Percentiles rank a stretch among this genome's conserved stretches.
phyloP scores from a whole-genome alignment of 1,140 invertebrate genomes.

The Drosophila truncata region DNA sequence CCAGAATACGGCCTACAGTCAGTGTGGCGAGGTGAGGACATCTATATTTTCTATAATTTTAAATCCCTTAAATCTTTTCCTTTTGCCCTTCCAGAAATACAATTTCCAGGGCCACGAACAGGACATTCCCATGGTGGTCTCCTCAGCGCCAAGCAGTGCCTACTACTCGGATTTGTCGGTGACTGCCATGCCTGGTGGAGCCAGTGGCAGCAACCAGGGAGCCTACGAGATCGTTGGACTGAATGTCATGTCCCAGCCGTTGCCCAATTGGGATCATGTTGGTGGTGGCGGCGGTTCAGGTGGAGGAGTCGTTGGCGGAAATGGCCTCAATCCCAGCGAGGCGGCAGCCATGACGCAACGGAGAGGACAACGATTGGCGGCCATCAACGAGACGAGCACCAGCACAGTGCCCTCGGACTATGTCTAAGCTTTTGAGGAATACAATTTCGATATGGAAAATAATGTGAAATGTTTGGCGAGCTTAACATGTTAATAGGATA shows the following conservation, averaged over 20 bases:
- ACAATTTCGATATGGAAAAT: conserved; percentile 7
- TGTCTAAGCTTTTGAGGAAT: conserved; percentile 84
- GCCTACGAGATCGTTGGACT: conserved; percentile 87
- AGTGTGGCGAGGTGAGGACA: conserved; percentile 86
- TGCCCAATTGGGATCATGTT: conserved; percentile 83
- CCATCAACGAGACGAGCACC: conserved; percentile 88
- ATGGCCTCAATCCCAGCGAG: conserved; percentile 41
- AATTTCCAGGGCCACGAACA: conserved; percentile 86
- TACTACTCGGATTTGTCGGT: conserved; percentile 90
- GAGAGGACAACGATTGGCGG: conserved; percentile 86
- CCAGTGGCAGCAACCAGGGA: conserved; percentile 84
- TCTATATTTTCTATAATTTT: neutral
- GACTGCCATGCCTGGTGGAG: conserved; percentile 85
- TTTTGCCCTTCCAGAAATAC: conserved; percentile 64
- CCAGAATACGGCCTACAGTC: conserved; percentile 90
- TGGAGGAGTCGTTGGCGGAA: conserved; percentile 34
- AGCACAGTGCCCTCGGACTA: conserved; percentile 88
- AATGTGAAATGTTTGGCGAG: conserved; percentile 68
- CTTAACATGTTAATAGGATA: conserved; percentile 70
- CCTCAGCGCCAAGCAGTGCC: conserved; percentile 89
- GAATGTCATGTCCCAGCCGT: conserved; percentile 82
- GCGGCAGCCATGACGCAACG: conserved; percentile 79
- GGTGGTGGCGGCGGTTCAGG: conserved; percentile 51
- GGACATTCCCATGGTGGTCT: conserved; percentile 87
- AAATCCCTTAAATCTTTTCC: neutral